Conservation (phyloP, 2,797 vertebrate genomes). For the Sebastes reedi region DNA sequence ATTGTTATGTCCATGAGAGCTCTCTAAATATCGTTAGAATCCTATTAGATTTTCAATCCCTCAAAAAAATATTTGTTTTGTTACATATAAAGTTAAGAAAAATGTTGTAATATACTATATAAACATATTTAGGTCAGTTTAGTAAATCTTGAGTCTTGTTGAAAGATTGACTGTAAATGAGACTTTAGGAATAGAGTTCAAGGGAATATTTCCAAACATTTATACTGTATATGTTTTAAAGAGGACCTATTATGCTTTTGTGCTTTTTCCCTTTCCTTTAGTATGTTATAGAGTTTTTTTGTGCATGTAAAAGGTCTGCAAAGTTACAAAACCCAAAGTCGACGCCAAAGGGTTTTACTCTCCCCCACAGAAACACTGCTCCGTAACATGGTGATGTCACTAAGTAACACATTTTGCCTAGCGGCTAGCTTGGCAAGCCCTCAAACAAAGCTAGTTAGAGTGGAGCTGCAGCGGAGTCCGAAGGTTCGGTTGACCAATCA, state of each 20-base stretch:
- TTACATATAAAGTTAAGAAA: background rate
- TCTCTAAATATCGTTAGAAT: background rate
- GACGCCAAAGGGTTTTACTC: fast-evolving
- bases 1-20: background rate
- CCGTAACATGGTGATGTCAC: too few relatives aligned
- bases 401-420: too few relatives aligned
- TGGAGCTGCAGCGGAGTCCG: fast-evolving
- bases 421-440: fast-evolving
- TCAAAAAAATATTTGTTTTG: background rate
- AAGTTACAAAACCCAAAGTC: too few relatives aligned
- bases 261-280: too few relatives aligned
- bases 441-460: too few relatives aligned
- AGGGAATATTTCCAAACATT: background rate
- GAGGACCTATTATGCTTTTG: too few relatives aligned
- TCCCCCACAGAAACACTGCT: too few relatives aligned
- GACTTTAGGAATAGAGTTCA: background rate
- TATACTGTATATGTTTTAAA: background rate
- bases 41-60: background rate
- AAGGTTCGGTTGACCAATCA: too few relatives aligned
- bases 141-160: fast-evolving
- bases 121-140: background rate
- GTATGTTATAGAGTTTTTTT: too few relatives aligned
- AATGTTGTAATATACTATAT: background rate
- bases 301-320: too few relatives aligned
- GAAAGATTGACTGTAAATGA: background rate